Conservation (phyloP, 2,888 invertebrate species). For the Pilophorus perplexus region DNA sequence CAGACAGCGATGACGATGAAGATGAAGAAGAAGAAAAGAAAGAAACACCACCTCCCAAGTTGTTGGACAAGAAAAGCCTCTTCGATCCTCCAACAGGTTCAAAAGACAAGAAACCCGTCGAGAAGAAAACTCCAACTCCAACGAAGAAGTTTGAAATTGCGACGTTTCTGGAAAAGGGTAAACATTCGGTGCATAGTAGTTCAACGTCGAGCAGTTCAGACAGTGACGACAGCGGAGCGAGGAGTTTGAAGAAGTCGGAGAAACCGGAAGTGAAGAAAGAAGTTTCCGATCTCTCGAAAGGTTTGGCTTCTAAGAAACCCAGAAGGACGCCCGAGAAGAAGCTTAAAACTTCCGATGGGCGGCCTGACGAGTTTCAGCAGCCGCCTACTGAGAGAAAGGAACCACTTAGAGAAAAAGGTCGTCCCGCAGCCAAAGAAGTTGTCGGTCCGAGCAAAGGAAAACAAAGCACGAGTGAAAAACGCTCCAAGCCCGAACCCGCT, state of each 20-base stretch:
- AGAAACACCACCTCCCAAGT: constrained; percentile 34
- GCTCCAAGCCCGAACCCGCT: constrained; percentile 48
- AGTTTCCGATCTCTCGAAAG: constrained; percentile 46
- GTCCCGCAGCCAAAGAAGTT: background rate
- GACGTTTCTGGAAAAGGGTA: constrained; percentile 61
- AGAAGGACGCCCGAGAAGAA: constrained; percentile 74
- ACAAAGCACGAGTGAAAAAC: constrained; percentile 53
- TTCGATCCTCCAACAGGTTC: constrained; percentile 44
- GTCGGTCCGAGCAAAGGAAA: constrained; percentile 50
- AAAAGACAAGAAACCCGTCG: constrained; percentile 55
- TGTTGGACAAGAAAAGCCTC: constrained; percentile 47
- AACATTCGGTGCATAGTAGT: constrained; percentile 65
- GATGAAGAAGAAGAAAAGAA: constrained; percentile 46
- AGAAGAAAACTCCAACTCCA: constrained; percentile 28
- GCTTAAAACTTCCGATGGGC: constrained; percentile 80
- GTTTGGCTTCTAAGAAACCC: constrained; percentile 55
- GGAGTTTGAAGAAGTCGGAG: constrained; percentile 48
- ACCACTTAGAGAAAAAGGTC: constrained; percentile 55
- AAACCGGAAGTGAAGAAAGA: constrained; percentile 34
- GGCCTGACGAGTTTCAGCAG: constrained; percentile 69
- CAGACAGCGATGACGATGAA: constrained; percentile 48
- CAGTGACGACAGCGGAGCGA: constrained; percentile 56
- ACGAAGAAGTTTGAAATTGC: constrained; percentile 61
- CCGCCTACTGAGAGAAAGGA: constrained; percentile 75
- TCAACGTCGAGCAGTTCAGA: constrained; percentile 56